Base-by-base conservation (phyloP, 2,113 vertebrate species). In the Chauna torquata region DNA sequence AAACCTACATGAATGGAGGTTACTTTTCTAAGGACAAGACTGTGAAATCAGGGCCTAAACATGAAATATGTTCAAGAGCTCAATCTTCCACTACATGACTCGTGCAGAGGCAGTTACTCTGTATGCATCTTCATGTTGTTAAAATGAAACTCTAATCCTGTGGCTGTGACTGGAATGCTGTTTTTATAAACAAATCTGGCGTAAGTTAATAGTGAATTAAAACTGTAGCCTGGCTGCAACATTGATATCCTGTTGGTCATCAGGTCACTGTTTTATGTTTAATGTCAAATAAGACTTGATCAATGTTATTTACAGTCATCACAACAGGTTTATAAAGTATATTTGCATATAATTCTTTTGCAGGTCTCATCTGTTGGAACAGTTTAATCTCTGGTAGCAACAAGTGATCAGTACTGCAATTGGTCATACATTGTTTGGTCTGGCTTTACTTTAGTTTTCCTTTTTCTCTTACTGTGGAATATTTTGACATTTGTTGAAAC, bases 401-500 rank as follows among this genome's bases (percentile, higher is more conserved):
- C 84, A 94, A 69, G n/a, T 62, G 74, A 85, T 95, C 38, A 45
- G 47, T 55, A 68, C 38, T 69, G 12, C 32, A 82, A 82, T 9
- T 85, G 45, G 49, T 91, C 49, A 18, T 68, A 70, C 27, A 23
- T 89, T 82, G 49, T 91, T 95, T 95, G 66, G 54, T 85, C 86
- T 94, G 95, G 78, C 77, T 96, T 84, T 89, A 64, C 84, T 94
- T 95, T 82, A 95, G 47, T 57, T 94, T 92, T 92, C 28, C 7
- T 87, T 87, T 96, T 92, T 86, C n/a, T 24, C 54, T 78, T 68
- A 74, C 86, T 6, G 15, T 87, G 95, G 70, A 91, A 94, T 96
- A 94, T 87, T 95, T 89, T 95, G 77, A 95, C n/a, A 20, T 85
- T 95, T 92, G 45, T 66, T 82, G 86, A 91, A 94, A 76, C 44